Evolutionary conservation across 2,113 vertebrate species (phyloP).

Genomic region (Vulpes vulpes): DNA sequence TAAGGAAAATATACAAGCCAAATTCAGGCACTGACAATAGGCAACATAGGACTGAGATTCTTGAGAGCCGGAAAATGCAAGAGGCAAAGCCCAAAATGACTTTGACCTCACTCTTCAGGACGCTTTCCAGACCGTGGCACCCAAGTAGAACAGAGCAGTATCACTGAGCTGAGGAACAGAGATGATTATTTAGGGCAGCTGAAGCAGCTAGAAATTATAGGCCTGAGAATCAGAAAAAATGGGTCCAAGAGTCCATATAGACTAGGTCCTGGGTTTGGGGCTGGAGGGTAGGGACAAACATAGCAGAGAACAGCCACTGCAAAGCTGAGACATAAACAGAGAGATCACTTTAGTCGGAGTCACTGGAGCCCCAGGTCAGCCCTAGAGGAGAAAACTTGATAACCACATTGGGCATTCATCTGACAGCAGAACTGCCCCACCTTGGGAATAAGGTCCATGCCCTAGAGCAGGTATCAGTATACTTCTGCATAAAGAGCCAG

Average conservation of each 20-base stretch:
- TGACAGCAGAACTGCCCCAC: background rate
- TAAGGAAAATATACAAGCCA: background rate
- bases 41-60: background rate
- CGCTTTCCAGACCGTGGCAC: background rate
- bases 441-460: background rate
- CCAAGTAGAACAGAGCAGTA: background rate
- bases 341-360: background rate
- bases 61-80: background rate
- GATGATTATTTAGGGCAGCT: background rate
- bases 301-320: background rate
- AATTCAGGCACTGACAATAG: background rate
- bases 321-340: background rate
- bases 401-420: background rate
- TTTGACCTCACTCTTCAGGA: background rate
- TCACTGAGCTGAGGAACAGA: background rate
- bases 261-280: background rate
- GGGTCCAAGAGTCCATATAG: background rate
- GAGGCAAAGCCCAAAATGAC: background rate
- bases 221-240: background rate
- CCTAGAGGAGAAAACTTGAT: background rate
- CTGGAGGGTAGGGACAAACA: background rate
- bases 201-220: background rate
- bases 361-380: background rate
- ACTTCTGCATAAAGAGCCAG: background rate
- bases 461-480: background rate